Conservation (phyloP, 2,113 vertebrate genomes). For the Macaca nemestrina region DNA sequence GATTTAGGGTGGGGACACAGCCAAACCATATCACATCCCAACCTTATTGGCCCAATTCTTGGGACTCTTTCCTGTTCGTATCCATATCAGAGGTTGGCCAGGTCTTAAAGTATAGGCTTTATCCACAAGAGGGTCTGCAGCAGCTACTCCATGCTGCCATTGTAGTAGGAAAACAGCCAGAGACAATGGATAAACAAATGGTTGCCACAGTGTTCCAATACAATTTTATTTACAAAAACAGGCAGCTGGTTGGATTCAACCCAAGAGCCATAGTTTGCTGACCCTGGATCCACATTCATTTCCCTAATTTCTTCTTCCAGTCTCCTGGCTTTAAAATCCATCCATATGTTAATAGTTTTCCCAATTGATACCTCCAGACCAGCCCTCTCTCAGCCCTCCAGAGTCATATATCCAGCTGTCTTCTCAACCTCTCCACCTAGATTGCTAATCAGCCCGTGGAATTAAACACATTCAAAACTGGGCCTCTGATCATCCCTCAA, state of each 20-base stretch:
- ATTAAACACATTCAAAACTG: not conserved
- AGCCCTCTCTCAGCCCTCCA: not conserved
- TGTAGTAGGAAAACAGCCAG: not conserved
- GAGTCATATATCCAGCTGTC: not conserved
- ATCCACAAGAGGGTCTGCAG: not conserved
- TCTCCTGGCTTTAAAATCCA: constrained; percentile 45
- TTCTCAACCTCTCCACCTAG: not conserved
- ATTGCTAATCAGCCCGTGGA: not conserved
- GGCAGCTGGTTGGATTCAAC: constrained; percentile 36
- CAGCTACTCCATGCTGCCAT: not conserved
- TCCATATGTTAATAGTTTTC: constrained; percentile 20
- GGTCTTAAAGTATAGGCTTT: not conserved
- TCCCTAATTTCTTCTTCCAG: constrained; percentile 33
- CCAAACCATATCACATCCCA: not conserved
- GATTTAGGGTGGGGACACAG: no score
- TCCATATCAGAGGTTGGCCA: not conserved
- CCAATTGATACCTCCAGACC: not conserved
- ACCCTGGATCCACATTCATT: constrained; percentile 24
- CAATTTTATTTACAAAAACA: constrained; percentile 36
- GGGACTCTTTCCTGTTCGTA: not conserved
- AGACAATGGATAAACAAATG: constrained; percentile 13
- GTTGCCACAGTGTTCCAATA: not conserved
- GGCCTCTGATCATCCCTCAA: not conserved
- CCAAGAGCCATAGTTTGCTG: not conserved
- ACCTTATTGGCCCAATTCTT: not conserved